Conservation (phyloP, 2,888 invertebrate species). For the Campoletis raptor region DNA sequence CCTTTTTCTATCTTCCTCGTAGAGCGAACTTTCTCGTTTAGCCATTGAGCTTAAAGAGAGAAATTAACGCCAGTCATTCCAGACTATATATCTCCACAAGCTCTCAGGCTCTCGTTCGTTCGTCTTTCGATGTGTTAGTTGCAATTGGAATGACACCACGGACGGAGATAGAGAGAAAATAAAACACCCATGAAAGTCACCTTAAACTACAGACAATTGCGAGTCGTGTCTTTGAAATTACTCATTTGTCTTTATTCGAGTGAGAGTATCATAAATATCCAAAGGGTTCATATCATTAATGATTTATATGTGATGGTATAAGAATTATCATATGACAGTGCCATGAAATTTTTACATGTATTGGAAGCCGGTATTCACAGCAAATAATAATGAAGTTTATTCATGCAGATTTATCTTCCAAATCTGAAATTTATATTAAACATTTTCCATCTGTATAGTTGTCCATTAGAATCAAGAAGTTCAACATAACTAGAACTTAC, state of each 20-base stretch:
- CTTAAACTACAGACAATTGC: constrained; percentile 2
- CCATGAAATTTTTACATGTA: neutral
- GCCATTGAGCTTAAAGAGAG: constrained; percentile 59
- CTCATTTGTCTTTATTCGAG: neutral
- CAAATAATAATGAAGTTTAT: neutral
- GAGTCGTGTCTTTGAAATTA: constrained; percentile 2
- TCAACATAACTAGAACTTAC: neutral
- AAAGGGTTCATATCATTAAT: neutral
- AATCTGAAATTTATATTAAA: neutral
- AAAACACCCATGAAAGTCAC: neutral
- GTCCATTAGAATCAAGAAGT: neutral
- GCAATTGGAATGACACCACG: constrained; percentile 34
- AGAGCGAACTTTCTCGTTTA: constrained; percentile 61
- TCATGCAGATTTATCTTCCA: neutral
- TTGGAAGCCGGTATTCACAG: neutral
- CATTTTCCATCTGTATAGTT: neutral
- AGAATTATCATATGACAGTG: neutral
- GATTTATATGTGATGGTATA: neutral
- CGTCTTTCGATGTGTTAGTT: neutral
- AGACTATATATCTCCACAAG: constrained; percentile 11
- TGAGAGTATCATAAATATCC: neutral
- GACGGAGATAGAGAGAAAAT: neutral
- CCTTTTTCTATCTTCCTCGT: constrained; percentile 32
- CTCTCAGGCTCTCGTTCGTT: neutral
- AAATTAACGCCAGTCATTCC: constrained; percentile 57